A percentile compares a stretch with the other conserved stretches of the same genome.
These are phyloP conservation scores for Rapana venosa DNA, from an alignment of 2,888 invertebrate species.

Conservation along the genomic window DNA sequence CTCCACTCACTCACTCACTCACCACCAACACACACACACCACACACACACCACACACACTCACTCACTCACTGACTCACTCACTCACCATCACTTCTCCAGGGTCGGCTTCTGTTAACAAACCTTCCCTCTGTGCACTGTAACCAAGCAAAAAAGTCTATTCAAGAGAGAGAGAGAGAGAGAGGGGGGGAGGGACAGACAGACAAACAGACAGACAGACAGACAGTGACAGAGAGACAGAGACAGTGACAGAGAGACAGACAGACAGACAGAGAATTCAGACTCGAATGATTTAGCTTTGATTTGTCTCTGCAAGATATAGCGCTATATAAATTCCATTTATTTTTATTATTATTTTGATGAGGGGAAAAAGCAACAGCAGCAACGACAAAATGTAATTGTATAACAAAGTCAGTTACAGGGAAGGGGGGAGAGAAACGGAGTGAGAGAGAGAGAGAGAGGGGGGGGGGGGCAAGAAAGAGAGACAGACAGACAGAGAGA, in stretches of 20 bases:
- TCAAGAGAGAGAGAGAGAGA: too few relatives aligned
- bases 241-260: neutral
- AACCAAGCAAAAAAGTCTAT: neutral
- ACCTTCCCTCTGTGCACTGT: constrained; percentile 94
- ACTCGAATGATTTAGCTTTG: too few relatives aligned
- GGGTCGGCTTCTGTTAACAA: constrained; percentile 91
- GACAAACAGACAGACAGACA: neutral
- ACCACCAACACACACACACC: neutral
- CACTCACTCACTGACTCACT: neutral
- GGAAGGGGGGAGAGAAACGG: too few relatives aligned
- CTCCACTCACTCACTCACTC: neutral
- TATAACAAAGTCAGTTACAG: too few relatives aligned
- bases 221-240: neutral
- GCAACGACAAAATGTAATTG: too few relatives aligned
- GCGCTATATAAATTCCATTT: too few relatives aligned
- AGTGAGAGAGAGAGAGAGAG: too few relatives aligned
- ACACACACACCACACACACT: neutral
- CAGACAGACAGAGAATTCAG: neutral
- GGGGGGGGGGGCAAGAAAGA: too few relatives aligned
- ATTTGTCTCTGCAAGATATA: too few relatives aligned
- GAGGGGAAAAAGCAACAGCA: too few relatives aligned
- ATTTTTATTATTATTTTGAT: too few relatives aligned
- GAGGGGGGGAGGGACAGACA: neutral
- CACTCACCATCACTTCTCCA: constrained; percentile 75
- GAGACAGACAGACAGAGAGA: too few relatives aligned